phyloP scores from a whole-genome alignment of 2,888 invertebrate species.

The Empis livida region DNA sequence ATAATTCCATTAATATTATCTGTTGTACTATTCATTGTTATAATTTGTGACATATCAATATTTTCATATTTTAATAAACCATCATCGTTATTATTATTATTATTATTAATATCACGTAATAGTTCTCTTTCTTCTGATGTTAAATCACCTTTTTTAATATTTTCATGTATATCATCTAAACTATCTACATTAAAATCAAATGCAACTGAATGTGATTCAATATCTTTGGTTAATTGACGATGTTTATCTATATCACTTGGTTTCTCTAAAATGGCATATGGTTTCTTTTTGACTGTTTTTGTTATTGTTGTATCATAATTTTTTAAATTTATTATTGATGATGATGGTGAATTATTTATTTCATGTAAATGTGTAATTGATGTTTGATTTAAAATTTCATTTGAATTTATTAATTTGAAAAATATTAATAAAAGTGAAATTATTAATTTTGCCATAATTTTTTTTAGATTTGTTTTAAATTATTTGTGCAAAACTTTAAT shows the following conservation, averaged over 20 bases:
- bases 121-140: constrained; percentile 26
- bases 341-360: constrained; percentile 18
- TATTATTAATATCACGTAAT: constrained; percentile 18
- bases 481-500: no score
- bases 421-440: neutral
- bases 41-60: neutral
- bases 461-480: no score
- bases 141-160: constrained; percentile 27
- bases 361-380: constrained; percentile 25
- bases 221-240: constrained; percentile 23
- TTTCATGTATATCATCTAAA: constrained; percentile 24
- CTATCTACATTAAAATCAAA: constrained; percentile 34
- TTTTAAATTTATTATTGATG: neutral
- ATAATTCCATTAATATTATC: constrained; percentile 2
- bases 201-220: constrained; percentile 29
- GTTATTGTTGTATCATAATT: constrained; percentile 23
- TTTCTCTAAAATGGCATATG: constrained; percentile 25
- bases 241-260: constrained; percentile 23
- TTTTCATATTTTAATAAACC: constrained; percentile 13
- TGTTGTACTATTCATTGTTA: constrained; percentile 5
- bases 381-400: neutral
- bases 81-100: neutral
- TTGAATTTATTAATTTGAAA: constrained; percentile 1
- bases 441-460: no score
- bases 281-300: constrained; percentile 28